Base-by-base conservation (phyloP, 2,113 vertebrate species). In the Deroptyus accipitrinus region DNA sequence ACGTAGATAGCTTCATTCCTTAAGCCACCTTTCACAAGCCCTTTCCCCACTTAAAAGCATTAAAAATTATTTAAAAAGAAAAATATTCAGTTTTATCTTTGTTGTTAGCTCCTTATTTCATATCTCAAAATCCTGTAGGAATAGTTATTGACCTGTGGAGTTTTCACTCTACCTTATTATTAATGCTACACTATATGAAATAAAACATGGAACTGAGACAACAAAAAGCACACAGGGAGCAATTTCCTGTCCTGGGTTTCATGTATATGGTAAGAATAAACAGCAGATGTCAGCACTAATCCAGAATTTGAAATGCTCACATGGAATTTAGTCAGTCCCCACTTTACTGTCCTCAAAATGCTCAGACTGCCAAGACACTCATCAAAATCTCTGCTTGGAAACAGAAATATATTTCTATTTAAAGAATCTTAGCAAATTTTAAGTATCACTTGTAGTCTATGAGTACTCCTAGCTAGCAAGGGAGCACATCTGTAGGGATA, bases 221-320 rank as follows among this genome's bases (percentile, higher is more conserved):
- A 54, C n/a, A 72, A 81, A 74, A 77, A 72, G 15, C 30, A 23
- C 11, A 33, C 9, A 72, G 20, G 46, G 37, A 80, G 15, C 23
- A 49, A 69, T 52, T 70, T 16, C 11, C 20, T 22, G 4, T 14
- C 10, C 33, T 37, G 10, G 35, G 23, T 62, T 88, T 74, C 73
- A 15, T 82, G 95, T 80, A 63, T 16, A 31, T 79, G 81, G 28
- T 49, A 89, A 76, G 37, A 94, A 54, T 46, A 82, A 96, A 94
- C 96, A 96, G 86, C 77, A 97, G 96, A 94, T 96, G 96, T 96
- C 96, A 97, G 94, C 95, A 96, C 49, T 94, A 79, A 94, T 76
- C 81, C 96, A 96, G 92, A 87, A 80, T 70, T 77, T 92, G 59
- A 88, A 94, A 79, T 13, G 10, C 61, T 86, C 28, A 12, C 13